These are phyloP conservation scores for Corynorhinus townsendii DNA, from an alignment of 2,113 vertebrate species.

Conservation along the genomic window DNA sequence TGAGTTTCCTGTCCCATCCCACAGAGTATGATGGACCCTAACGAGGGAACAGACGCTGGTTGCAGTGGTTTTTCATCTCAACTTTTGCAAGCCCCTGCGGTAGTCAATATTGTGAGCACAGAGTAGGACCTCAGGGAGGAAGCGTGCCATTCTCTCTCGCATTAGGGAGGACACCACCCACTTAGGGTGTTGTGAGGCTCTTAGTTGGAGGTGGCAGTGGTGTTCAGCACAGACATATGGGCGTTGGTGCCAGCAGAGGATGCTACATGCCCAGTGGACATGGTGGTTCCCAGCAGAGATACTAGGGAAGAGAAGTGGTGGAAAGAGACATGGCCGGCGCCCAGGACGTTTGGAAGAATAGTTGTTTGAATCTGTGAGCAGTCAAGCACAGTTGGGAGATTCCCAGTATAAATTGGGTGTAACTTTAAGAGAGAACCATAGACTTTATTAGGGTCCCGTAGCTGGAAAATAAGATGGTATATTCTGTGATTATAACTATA, in stretches of 20 bases:
- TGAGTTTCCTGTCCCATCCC: not conserved
- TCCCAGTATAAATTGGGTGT: not conserved
- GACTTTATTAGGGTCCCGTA: not conserved
- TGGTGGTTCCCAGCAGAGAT: not conserved
- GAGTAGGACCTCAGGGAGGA: not conserved
- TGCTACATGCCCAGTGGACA: not conserved
- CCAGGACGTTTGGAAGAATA: not conserved
- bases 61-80: not conserved
- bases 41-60: not conserved
- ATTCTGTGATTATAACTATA: not conserved
- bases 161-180: fast-evolving
- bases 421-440: not conserved
- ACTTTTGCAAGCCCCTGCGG: not conserved
- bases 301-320: not conserved
- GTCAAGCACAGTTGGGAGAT: not conserved
- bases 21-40: not conserved
- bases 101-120: too few relatives aligned
- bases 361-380: not conserved
- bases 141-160: not conserved
- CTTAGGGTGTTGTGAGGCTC: not conserved
- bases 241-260: not conserved
- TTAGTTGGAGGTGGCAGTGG: not conserved
- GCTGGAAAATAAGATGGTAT: not conserved
- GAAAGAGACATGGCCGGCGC: not conserved
- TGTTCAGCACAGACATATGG: not conserved